phyloP scores from a whole-genome alignment of 2,888 invertebrate species.

The Cremastinae sp. region DNA sequence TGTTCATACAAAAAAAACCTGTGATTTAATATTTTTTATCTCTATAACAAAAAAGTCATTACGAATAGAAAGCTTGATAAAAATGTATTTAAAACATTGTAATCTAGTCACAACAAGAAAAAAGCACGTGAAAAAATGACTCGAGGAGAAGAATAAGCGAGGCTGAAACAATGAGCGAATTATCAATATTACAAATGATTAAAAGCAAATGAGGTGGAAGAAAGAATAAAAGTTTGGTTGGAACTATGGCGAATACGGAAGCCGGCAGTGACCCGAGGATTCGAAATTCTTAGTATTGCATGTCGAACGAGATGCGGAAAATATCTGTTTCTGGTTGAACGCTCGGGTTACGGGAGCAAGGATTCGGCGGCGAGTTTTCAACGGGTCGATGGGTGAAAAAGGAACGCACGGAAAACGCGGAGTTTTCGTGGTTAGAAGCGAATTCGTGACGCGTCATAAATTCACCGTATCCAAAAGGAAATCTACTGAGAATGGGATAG shows the following conservation, averaged over 20 bases:
- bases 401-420: slow-evolving; percentile 48
- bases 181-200: too few relatives aligned
- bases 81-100: too few relatives aligned
- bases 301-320: slow-evolving; percentile 52
- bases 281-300: slow-evolving; percentile 34
- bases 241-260: slow-evolving; percentile 6
- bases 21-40: too few relatives aligned
- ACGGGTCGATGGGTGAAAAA: slow-evolving; percentile 11
- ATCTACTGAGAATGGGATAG: too few relatives aligned
- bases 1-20: too few relatives aligned
- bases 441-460: slow-evolving; percentile 61
- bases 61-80: too few relatives aligned
- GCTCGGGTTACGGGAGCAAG: slow-evolving; percentile 31
- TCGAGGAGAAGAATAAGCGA: too few relatives aligned
- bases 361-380: slow-evolving; percentile 33
- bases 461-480: slow-evolving; percentile 50
- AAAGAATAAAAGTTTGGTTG: slow-evolving; percentile 16
- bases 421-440: slow-evolving; percentile 26
- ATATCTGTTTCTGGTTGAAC: slow-evolving; percentile 37
- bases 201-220: too few relatives aligned
- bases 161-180: too few relatives aligned
- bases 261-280: slow-evolving; percentile 24
- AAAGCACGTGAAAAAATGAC: too few relatives aligned
- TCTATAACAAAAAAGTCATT: too few relatives aligned
- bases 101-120: neutral